These are phyloP conservation scores for Psittacula derbiana DNA, from an alignment of 2,797 vertebrate species.

Conservation along the genomic window DNA sequence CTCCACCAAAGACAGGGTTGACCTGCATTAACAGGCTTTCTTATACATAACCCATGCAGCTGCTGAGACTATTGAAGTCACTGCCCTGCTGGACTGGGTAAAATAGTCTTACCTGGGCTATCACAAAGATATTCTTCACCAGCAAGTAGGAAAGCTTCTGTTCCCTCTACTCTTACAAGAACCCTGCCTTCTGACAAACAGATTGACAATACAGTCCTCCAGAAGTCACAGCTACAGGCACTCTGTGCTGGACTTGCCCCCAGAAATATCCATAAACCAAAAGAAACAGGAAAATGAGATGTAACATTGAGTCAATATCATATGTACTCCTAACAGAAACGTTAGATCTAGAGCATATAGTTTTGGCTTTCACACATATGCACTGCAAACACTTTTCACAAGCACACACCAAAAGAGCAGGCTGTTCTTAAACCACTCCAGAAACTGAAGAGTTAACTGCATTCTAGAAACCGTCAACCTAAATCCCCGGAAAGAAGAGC, in stretches of 20 bases:
- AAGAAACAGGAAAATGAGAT: accelerated
- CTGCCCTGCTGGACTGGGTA: neutral
- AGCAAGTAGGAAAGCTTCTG: neutral
- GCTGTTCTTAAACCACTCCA: neutral
- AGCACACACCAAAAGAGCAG: neutral
- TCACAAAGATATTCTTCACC: neutral
- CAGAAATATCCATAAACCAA: neutral
- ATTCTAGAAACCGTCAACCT: neutral
- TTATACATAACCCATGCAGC: accelerated
- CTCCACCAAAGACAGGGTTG: neutral
- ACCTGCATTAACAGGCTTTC: neutral
- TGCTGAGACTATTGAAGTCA: neutral
- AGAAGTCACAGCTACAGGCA: neutral
- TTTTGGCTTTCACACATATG: accelerated
- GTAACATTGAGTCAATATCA: accelerated
- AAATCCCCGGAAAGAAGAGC: neutral
- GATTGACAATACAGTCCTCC: accelerated
- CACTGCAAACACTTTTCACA: neutral
- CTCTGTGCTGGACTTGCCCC: neutral
- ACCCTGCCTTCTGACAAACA: neutral
- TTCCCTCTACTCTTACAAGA: neutral
- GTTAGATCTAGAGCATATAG: accelerated
- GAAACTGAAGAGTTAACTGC: accelerated
- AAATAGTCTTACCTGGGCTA: neutral
- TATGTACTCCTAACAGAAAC: accelerated